Evolutionary conservation across 2,113 vertebrate genomes (phyloP), one percentile per base, ranked within the genome.

Genomic region (Trinectes maculatus): DNA sequence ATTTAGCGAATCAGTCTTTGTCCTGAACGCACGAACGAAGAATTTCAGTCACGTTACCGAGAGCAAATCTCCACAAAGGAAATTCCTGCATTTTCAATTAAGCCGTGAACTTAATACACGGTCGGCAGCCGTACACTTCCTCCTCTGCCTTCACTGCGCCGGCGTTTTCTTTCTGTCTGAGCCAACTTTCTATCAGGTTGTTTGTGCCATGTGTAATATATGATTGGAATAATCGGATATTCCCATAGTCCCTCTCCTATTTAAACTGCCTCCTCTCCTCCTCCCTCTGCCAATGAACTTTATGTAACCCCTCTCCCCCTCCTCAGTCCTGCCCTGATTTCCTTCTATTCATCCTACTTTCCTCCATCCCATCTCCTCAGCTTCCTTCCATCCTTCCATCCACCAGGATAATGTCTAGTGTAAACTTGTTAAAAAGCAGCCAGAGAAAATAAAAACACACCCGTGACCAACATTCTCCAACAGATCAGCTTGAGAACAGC

Each of bases 281-380:
- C 57, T 58, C 25, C 37, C 29, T 10, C 44, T 53, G 34, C 56
- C 16, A 19, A 68, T 82, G 85, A 88, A 90, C 88, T 88, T 25
- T 47, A 19, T 2, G 40, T 64, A 77, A 88, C 83, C 86, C 69
- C 48, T 31, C 61, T 37, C 58, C 74, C 57, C 39, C 29, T 64
- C 77, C 58, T 66, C 31, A 22, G 21, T 60, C 49, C 51, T 54
- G 71, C 51, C 65, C 66, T 77, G 44, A 69, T 82, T 83, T 86
- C 79, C 83, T 59, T 37, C 58, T 8, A 57, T 63, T 78, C 64
- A 62, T 73, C 53, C 73, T 65, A 37, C 71, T 25, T 58, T 46
- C 39, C 43, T 58, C 63, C 58, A 39, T 60, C 69, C 39, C 64
- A n/a, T 56, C 15, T 67, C 79, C 61, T 69, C 36, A 22, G 15